Base-by-base conservation (phyloP, 1,140 invertebrate genomes). In the Drosophila chauvacae region DNA sequence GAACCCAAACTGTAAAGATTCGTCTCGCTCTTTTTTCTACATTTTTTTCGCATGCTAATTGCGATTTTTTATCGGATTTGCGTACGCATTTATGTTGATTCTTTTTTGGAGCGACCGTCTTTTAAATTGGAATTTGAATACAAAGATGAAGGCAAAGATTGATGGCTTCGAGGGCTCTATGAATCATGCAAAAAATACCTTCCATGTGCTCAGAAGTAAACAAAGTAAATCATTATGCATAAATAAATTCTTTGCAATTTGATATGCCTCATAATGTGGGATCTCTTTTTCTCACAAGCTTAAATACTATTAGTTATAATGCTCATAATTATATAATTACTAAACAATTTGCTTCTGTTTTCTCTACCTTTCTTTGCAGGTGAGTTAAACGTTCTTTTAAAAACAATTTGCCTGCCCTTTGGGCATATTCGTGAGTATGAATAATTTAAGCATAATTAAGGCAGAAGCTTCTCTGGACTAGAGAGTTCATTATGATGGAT, bases 261-360 rank as follows among this genome's bases (percentile, higher is more conserved):
- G 47, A 56, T 60, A 41, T 69, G 37, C 57, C 35, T 61, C 20
- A 56, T 68, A 42, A 39, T 55, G 44, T 41, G 35, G 37, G 48
- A 56, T 53, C 11, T 26, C 53, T 53, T 64, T 42, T 61, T 23
- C 28, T 33, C 10, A 26, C 60, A 60, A 7, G 10, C 63, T 60
- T 56, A 48, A 56, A 45, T 51, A 74, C 57, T 62, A 62, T 76
- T 60, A 57, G 37, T 41, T 60, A 28, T 70, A 70, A 74, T 83
- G 44, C 45, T 45, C 44, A 39, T 79, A 87, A 80, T 88, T 80
- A 88, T 83, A 60, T 83, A 88, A 83, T 87, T 88, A 88, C 72
- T 83, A 35, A 80, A 70, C 30, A 64, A 80, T 80, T 77, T 74
- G 61, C 72, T 80, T 77, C 72, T 88, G 66, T 77, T 88, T 80